Conservation (phyloP, 2,113 vertebrate genomes). For the Percopsis transmontana region DNA sequence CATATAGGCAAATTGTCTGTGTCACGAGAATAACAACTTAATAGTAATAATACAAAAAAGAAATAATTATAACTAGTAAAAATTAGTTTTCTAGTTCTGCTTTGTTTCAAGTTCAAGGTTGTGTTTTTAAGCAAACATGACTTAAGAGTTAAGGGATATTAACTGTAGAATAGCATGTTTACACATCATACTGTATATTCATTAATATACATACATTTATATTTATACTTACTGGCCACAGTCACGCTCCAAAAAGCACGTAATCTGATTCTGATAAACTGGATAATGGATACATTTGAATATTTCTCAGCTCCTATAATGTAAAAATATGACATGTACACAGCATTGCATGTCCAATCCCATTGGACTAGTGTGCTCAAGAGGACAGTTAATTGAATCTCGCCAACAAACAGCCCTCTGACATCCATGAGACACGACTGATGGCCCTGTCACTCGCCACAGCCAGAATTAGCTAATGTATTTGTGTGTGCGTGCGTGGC, state of each 20-base stretch:
- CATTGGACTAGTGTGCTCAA: conserved; percentile 44
- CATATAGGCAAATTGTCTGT: too few relatives aligned
- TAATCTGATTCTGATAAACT: conserved; percentile 69
- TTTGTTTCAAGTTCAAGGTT: conserved; percentile 35
- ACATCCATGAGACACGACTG: conserved; percentile 43
- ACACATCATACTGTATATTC: conserved; percentile 43
- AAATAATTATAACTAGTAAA: too few relatives aligned
- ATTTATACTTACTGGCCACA: conserved; percentile 49
- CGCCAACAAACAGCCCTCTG: conserved; percentile 53
- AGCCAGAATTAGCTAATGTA: conserved; percentile 33
- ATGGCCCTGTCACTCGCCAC: conserved; percentile 58
- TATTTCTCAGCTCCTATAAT: conserved; percentile 45
- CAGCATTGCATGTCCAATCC: conserved; percentile 46
- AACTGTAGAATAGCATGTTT: conserved; percentile 21
- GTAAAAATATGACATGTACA: conserved; percentile 50
- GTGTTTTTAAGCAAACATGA: conserved; percentile 28
- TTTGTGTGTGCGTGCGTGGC: not conserved
- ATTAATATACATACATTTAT: conserved; percentile 6
- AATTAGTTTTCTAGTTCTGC: not conserved
- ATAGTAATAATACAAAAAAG: too few relatives aligned
- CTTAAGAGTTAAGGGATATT: conserved; percentile 23
- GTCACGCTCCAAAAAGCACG: conserved; percentile 53
- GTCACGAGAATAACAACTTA: too few relatives aligned
- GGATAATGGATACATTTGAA: conserved; percentile 56
- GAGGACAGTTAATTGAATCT: conserved; percentile 64